These are phyloP conservation scores for Lampris incognitus DNA, from an alignment of 2,113 vertebrate species.

Conservation along the genomic window DNA sequence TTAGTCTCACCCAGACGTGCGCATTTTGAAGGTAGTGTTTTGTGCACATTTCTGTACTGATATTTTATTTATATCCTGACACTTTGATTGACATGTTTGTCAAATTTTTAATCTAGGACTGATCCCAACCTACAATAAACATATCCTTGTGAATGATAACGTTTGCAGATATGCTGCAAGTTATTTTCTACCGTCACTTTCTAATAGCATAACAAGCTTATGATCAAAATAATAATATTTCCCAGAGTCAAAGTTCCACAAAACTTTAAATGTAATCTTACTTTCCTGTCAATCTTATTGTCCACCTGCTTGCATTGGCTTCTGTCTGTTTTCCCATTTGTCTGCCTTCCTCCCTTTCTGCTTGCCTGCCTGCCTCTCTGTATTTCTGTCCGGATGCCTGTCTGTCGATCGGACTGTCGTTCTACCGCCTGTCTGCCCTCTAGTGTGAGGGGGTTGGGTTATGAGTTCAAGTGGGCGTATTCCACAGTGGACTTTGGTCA, in stretches of 20 bases:
- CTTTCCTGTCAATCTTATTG: no score
- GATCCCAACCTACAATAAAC: not conserved
- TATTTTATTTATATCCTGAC: no score
- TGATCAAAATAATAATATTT: no score
- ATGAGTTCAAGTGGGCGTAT: constrained; percentile 36
- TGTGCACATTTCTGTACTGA: no score
- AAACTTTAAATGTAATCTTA: no score
- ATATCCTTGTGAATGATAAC: constrained; percentile 11
- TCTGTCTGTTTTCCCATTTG: not conserved
- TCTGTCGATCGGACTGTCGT: not conserved
- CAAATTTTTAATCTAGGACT: no score
- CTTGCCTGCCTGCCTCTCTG: not conserved
- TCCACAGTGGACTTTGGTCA: constrained; percentile 84
- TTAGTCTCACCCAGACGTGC: not conserved
- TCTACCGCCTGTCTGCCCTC: not conserved
- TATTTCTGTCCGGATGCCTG: not conserved
- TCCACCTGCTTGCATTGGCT: not conserved
- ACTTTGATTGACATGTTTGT: no score
- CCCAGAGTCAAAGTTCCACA: no score
- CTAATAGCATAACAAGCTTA: no score
- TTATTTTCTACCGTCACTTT: no score
- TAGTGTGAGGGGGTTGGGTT: constrained; percentile 20
- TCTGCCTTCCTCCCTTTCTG: not conserved
- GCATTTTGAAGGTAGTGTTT: no score
- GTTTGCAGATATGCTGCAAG: not conserved